Evolutionary conservation across 1,140 invertebrate species (phyloP).

Genomic region (Scylla paramamosain): DNA sequence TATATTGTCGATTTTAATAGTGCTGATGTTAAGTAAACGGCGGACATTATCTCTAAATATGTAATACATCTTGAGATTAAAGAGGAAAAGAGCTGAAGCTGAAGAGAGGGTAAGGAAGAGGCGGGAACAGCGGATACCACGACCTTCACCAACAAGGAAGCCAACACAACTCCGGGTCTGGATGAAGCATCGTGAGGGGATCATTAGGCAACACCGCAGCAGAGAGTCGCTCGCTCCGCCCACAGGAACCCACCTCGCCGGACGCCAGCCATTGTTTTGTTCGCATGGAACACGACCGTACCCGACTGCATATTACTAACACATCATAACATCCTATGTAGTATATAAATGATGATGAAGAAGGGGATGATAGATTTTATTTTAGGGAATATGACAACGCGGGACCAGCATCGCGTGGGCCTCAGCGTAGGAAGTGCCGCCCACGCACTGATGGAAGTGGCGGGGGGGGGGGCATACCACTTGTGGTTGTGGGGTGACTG

Average conservation of each 20-base stretch:
- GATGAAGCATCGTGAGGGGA: too few relatives aligned
- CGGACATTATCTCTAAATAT: conserved; percentile 92
- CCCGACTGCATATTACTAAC: too few relatives aligned
- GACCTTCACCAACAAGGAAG: not conserved
- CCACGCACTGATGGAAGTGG: not conserved
- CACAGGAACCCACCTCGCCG: too few relatives aligned
- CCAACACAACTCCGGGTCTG: not conserved
- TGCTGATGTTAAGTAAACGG: conserved; percentile 93
- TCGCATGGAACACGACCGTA: too few relatives aligned
- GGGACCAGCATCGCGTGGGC: not conserved
- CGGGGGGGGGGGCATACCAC: not conserved
- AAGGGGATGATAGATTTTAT: too few relatives aligned
- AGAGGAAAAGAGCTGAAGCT: not conserved
- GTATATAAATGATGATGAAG: too few relatives aligned
- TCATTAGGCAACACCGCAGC: too few relatives aligned
- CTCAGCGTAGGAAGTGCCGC: not conserved
- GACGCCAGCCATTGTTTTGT: too few relatives aligned
- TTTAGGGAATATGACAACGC: too few relatives aligned
- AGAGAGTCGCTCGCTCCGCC: too few relatives aligned
- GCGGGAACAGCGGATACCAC: not conserved
- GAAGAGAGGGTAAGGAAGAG: not conserved
- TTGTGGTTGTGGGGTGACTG: too few relatives aligned
- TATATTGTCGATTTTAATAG: conserved; percentile 96
- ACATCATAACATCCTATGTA: too few relatives aligned
- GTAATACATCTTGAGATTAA: conserved; percentile 87